phyloP scores from a whole-genome alignment of 2,113 vertebrate genomes.

The Casuarius casuarius region DNA sequence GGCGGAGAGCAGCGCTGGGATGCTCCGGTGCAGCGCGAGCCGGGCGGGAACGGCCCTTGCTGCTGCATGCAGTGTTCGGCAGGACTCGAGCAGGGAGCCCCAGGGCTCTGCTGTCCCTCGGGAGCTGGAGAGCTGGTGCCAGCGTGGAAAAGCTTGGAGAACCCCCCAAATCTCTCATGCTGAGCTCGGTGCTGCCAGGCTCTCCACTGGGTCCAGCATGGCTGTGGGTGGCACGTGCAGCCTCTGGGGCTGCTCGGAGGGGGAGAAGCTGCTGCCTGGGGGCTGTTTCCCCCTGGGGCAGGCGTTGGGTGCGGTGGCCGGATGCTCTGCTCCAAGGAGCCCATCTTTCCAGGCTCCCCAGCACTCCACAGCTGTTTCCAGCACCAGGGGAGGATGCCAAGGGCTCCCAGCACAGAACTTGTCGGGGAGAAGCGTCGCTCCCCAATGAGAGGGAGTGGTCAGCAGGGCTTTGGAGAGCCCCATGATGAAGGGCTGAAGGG shows the following conservation, averaged over 20 bases:
- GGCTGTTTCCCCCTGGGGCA: neutral
- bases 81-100: neutral
- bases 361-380: too few relatives aligned
- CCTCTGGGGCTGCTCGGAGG: neutral
- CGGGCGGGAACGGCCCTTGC: neutral
- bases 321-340: neutral
- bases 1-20: neutral
- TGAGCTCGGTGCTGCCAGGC: neutral
- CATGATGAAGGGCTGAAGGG: neutral
- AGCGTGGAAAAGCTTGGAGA: neutral
- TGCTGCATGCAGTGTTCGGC: neutral
- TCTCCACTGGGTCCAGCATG: too few relatives aligned
- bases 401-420: too few relatives aligned
- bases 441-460: neutral
- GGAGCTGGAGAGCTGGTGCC: neutral
- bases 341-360: rapidly evolving
- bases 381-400: too few relatives aligned
- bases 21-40: neutral
- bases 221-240: neutral
- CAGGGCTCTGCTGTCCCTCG: neutral
- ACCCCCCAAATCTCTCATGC: neutral
- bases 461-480: neutral
- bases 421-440: too few relatives aligned
- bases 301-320: neutral
- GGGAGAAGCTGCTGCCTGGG: neutral